Conservation (phyloP, 2,797 vertebrate species). For the Bradypodion ventrale region DNA sequence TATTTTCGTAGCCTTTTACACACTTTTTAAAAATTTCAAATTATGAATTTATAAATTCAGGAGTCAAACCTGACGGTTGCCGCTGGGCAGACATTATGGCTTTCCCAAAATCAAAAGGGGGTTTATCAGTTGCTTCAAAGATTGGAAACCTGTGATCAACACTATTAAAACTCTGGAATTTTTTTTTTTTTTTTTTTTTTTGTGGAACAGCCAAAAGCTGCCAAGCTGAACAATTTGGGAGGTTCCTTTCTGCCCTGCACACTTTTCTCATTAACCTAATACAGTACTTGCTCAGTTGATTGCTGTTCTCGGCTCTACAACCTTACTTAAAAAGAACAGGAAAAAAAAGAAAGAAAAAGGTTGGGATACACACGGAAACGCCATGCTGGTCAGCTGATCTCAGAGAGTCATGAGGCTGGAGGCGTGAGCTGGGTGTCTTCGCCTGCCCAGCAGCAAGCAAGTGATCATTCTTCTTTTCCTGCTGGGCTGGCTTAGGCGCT, state of each 20-base stretch:
- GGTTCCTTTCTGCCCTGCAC: not conserved
- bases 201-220: too few relatives aligned
- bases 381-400: not conserved
- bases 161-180: too few relatives aligned
- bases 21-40: too few relatives aligned
- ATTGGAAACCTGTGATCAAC: not conserved
- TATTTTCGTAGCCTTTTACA: too few relatives aligned
- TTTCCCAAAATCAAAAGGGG: not conserved
- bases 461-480: too few relatives aligned
- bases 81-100: not conserved
- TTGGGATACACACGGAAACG: not conserved
- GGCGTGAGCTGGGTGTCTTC: not conserved
- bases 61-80: too few relatives aligned
- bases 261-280: not conserved
- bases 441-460: accelerated
- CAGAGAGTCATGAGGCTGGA: not conserved
- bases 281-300: not conserved
- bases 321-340: not conserved
- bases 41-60: too few relatives aligned
- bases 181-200: too few relatives aligned
- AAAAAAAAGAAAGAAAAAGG: too few relatives aligned
- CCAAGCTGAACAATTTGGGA: not conserved
- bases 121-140: not conserved
- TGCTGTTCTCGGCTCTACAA: not conserved
- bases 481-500: too few relatives aligned